Conservation (phyloP, 1,140 invertebrate species). For the Xylocopa sonorina region DNA sequence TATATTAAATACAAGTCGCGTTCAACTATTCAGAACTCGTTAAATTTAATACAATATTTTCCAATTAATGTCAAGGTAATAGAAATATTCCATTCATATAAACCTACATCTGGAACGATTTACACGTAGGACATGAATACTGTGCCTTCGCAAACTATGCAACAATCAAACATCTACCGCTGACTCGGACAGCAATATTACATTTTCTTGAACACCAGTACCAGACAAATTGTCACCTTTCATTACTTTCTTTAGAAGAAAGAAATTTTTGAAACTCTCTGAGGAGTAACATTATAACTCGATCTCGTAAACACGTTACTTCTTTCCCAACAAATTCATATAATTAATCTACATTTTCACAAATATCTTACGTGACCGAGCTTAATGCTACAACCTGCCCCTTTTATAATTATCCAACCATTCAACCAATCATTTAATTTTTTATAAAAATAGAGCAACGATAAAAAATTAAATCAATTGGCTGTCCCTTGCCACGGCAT, state of each 20-base stretch:
- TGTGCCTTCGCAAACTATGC: conserved; percentile 52
- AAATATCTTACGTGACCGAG: conserved; percentile 6
- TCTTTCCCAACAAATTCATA: not conserved
- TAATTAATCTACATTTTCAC: not conserved
- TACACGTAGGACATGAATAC: conserved; percentile 65
- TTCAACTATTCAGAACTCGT: no score
- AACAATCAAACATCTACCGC: conserved; percentile 16
- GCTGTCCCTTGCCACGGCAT: conserved; percentile 59
- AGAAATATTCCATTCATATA: conserved; percentile 37
- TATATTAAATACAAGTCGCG: not conserved
- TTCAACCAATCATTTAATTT: conserved; percentile 76
- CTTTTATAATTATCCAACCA: not conserved
- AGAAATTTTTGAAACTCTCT: conserved; percentile 47
- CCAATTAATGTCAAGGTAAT: conserved; percentile 5
- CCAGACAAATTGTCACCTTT: conserved; percentile 36
- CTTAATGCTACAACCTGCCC: not conserved
- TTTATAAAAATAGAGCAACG: conserved; percentile 74
- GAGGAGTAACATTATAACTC: conserved; percentile 45
- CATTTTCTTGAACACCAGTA: conserved; percentile 48
- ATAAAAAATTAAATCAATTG: conserved; percentile 77
- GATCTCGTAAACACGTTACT: not conserved
- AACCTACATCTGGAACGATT: conserved; percentile 35
- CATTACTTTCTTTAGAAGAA: conserved; percentile 23
- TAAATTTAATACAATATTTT: conserved; percentile 31
- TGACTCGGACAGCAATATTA: conserved; percentile 38